Percentiles rank a stretch among this genome's conserved stretches.
These are phyloP conservation scores for Oscheius onirici DNA, from an alignment of 2,888 invertebrate species.

Conservation along the genomic window DNA sequence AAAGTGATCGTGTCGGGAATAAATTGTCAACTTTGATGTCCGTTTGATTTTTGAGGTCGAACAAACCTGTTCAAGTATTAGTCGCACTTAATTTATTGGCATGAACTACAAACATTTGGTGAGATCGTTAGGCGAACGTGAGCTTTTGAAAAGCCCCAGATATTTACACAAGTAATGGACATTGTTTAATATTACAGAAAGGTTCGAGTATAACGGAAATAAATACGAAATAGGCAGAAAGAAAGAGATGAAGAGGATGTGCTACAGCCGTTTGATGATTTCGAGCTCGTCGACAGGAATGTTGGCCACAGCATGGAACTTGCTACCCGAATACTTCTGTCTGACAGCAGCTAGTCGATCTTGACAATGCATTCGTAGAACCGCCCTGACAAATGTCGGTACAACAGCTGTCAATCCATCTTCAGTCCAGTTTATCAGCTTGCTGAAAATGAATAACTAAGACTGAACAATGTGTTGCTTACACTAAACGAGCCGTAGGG, in stretches of 20 bases:
- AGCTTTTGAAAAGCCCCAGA: too few species aligned
- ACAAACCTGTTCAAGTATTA: too few species aligned
- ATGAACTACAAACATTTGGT: too few species aligned
- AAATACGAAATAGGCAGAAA: too few species aligned
- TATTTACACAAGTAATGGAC: too few species aligned
- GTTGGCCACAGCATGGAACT: neutral
- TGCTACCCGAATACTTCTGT: conserved; percentile 2
- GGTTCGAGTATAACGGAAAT: too few species aligned
- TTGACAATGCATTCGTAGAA: neutral
- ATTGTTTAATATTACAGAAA: too few species aligned
- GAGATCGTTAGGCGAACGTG: too few species aligned
- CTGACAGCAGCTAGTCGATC: conserved; percentile 19
- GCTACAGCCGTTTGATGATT: neutral
- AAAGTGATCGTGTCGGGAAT: too few species aligned
- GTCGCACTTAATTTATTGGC: too few species aligned
- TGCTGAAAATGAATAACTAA: neutral
- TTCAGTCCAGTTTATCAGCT: neutral
- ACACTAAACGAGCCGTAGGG: neutral
- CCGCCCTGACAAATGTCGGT: neutral
- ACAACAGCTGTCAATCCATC: neutral
- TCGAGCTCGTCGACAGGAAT: neutral
- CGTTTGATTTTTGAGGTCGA: too few species aligned
- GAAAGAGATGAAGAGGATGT: neutral
- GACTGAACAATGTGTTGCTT: neutral
- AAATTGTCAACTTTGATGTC: too few species aligned